phyloP scores from a whole-genome alignment of 2,113 vertebrate genomes.

The Colinus virginianus region DNA sequence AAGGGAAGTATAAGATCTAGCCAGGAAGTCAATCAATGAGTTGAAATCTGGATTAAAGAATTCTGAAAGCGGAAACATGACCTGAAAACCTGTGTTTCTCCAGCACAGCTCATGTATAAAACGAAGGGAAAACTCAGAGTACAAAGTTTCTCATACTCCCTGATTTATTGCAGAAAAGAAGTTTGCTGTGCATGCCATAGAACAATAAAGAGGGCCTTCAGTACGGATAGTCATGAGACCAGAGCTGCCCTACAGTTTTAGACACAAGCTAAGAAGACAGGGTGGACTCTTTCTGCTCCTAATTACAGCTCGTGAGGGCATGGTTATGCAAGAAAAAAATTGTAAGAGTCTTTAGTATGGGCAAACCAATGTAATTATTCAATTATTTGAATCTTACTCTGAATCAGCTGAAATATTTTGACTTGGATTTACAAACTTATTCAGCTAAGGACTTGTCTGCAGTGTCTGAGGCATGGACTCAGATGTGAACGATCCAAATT shows the following conservation, averaged over 20 bases:
- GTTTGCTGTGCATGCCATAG: background rate
- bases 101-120: background rate
- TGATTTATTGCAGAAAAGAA: background rate
- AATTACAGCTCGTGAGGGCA: background rate
- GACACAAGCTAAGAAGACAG: background rate
- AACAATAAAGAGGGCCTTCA: background rate
- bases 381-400: background rate
- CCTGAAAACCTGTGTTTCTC: background rate
- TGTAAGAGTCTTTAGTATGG: background rate
- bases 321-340: background rate
- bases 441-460: background rate
- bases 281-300: background rate
- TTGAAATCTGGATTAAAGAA: background rate
- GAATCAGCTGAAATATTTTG: background rate
- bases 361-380: background rate
- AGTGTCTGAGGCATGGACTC: too few species aligned
- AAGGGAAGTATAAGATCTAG: background rate
- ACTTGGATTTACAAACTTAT: background rate
- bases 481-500: too few species aligned
- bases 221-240: background rate
- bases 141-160: background rate
- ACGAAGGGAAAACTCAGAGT: background rate
- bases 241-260: background rate
- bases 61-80: background rate
- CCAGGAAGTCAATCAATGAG: rapidly evolving